Evolutionary conservation across 2,113 vertebrate species (phyloP).

Genomic region (Percopsis transmontana): DNA sequence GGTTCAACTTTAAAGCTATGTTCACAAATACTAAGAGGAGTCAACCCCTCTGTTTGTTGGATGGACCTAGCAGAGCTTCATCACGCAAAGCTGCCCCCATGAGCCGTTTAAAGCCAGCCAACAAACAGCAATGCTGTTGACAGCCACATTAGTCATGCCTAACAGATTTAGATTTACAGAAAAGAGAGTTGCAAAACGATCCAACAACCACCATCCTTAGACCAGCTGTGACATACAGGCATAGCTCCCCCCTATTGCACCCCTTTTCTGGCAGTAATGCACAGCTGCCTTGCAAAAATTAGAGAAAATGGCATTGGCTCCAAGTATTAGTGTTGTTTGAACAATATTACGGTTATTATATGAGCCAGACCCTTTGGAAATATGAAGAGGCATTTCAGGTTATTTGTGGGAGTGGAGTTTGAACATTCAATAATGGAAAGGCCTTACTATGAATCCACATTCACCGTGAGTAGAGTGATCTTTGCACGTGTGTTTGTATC

Average conservation of each 20-base stretch:
- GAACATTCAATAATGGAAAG: too few species aligned
- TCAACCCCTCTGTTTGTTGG: slow-evolving; percentile 9
- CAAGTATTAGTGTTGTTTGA: not conserved
- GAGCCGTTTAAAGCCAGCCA: slow-evolving; percentile 41
- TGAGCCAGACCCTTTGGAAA: not conserved
- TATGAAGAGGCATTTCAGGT: too few species aligned
- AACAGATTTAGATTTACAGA: slow-evolving; percentile 45
- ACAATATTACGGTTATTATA: not conserved
- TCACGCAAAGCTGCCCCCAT: slow-evolving; percentile 37
- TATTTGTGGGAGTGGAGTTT: too few species aligned
- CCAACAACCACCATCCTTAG: not conserved
- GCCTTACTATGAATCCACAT: too few species aligned
- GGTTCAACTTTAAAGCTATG: slow-evolving; percentile 17
- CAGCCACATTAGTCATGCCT: slow-evolving; percentile 49
- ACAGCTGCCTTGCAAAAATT: not conserved
- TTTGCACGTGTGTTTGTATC: too few species aligned
- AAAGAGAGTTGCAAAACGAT: slow-evolving; percentile 36
- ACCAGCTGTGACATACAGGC: slow-evolving; percentile 14
- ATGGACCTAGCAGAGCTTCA: not conserved
- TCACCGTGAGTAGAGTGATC: too few species aligned
- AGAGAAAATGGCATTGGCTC: slow-evolving; percentile 1
- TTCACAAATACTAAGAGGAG: slow-evolving; percentile 9
- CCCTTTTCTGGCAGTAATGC: not conserved
- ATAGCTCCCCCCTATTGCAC: not conserved
- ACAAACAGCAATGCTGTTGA: slow-evolving; percentile 46